phyloP scores from a whole-genome alignment of 2,113 vertebrate genomes.

The Mesitornis unicolor region DNA sequence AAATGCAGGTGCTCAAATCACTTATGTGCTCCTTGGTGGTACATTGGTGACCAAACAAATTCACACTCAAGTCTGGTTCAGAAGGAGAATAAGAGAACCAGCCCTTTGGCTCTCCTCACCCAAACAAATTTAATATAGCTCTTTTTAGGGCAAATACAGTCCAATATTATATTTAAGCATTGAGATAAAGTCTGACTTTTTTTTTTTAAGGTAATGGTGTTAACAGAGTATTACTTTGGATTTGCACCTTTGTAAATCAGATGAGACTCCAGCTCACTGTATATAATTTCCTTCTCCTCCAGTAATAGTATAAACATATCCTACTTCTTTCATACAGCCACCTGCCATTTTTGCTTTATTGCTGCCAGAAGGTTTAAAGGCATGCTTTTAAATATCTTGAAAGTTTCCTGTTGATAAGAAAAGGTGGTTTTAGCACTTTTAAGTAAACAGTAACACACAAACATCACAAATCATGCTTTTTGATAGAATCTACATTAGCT shows the following conservation, averaged over 20 bases:
- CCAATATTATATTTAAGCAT: fast-evolving
- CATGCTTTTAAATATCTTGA: conserved; percentile 74
- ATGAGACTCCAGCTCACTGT: not conserved
- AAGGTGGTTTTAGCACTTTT: conserved; percentile 71
- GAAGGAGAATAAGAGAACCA: not conserved
- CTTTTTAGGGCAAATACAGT: not conserved
- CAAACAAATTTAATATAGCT: not conserved
- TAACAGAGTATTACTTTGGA: not conserved
- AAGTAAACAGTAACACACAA: conserved; percentile 67
- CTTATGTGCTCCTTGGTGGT: not conserved
- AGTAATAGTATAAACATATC: conserved; percentile 59
- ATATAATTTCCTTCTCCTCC: not conserved
- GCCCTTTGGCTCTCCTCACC: not conserved
- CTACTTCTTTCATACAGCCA: conserved; percentile 66
- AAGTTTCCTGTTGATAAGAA: conserved; percentile 78
- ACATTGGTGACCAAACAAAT: not conserved
- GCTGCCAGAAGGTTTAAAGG: conserved; percentile 66
- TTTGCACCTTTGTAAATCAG: not conserved
- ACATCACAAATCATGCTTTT: conserved; percentile 71
- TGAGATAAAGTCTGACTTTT: not conserved
- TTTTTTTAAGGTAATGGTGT: not conserved
- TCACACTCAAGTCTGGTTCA: not conserved
- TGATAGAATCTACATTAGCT: conserved; percentile 67
- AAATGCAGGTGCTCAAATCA: not conserved
- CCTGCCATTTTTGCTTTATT: conserved; percentile 74